Evolutionary conservation across 1,140 invertebrate species (phyloP).

Genomic region (Daktulosphaira vitifoliae): DNA sequence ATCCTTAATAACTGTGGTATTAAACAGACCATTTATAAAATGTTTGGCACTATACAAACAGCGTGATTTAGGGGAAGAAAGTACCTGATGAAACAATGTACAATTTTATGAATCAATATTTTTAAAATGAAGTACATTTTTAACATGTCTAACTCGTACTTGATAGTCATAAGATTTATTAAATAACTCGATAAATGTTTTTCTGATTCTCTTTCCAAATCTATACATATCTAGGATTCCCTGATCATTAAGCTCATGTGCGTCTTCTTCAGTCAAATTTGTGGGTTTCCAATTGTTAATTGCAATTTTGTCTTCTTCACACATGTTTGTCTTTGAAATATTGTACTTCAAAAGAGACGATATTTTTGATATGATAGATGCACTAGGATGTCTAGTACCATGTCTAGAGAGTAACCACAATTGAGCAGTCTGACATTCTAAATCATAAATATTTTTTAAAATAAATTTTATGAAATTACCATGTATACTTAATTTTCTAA

Average conservation of each 20-base stretch:
- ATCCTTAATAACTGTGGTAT: too few relatives aligned
- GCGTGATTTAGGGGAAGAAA: background rate
- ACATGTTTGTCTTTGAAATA: background rate
- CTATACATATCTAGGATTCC: background rate
- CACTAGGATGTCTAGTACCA: background rate
- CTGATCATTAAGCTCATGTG: background rate
- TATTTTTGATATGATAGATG: background rate
- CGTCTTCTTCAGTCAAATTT: background rate
- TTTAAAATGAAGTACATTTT: background rate
- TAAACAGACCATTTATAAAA: too few relatives aligned
- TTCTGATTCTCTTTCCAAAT: background rate
- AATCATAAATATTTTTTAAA: too few relatives aligned
- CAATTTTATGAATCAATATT: background rate
- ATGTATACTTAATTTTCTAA: too few relatives aligned
- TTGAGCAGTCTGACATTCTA: background rate
- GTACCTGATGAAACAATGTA: background rate
- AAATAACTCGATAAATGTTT: background rate
- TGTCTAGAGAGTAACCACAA: background rate
- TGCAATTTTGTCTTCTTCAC: background rate
- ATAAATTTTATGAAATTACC: too few relatives aligned
- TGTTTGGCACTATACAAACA: background rate
- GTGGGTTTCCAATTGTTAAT: background rate
- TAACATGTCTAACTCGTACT: background rate
- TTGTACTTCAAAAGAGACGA: background rate
- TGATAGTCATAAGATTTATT: background rate